Conservation (phyloP, 2,113 vertebrate species). For the Condylura cristata region DNA sequence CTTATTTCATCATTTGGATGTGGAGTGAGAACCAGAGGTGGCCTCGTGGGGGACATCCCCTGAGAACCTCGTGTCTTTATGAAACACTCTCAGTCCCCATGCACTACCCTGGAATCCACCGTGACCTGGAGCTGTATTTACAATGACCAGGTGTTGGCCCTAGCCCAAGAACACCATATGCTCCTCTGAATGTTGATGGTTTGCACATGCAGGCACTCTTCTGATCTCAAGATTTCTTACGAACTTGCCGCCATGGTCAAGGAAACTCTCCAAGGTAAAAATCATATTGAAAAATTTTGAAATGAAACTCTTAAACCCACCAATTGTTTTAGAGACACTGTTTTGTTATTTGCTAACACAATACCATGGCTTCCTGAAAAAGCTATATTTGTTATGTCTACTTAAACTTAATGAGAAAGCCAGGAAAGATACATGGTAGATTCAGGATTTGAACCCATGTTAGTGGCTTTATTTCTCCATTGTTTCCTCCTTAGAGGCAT, state of each 20-base stretch:
- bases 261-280: background rate
- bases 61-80: background rate
- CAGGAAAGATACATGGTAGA: no score
- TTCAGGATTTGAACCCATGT: background rate
- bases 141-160: no score
- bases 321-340: background rate
- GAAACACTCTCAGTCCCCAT: no score
- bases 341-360: background rate
- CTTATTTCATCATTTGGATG: background rate
- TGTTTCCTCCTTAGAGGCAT: no score
- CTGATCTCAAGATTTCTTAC: background rate
- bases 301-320: background rate
- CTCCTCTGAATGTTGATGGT: background rate
- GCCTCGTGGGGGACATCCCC: background rate
- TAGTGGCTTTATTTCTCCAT: no score
- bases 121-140: background rate
- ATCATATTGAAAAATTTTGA: background rate
- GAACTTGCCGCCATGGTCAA: background rate
- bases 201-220: background rate
- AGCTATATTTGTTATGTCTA: background rate
- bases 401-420: background rate
- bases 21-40: fast-evolving
- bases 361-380: background rate
- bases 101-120: no score
- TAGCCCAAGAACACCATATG: background rate